Evolutionary conservation across 2,797 vertebrate species (phyloP).

Genomic region (Eulemur rubriventer): DNA sequence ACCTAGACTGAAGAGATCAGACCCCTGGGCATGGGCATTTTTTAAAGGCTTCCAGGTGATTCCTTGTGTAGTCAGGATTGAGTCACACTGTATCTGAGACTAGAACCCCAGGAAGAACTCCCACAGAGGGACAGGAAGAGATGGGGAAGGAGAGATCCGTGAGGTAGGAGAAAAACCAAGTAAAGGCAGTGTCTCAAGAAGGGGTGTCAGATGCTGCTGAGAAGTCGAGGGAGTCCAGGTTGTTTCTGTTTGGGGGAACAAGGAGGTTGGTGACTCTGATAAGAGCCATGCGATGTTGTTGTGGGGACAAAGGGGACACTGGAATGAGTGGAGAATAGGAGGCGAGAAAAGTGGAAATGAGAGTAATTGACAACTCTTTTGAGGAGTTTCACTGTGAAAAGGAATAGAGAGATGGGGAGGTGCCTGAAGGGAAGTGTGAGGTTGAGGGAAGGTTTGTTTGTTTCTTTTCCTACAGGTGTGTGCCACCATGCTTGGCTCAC

Average conservation of each 20-base stretch:
- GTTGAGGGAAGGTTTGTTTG: background rate
- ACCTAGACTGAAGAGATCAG: background rate
- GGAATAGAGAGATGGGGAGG: conserved; percentile 30
- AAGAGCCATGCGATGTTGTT: background rate
- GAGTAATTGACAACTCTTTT: conserved; percentile 51
- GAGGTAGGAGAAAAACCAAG: background rate
- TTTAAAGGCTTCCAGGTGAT: background rate
- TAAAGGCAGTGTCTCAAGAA: background rate
- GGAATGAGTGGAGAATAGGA: background rate
- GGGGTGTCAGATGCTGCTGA: background rate
- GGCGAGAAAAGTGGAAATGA: conserved; percentile 63
- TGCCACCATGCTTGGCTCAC: background rate
- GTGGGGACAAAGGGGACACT: background rate
- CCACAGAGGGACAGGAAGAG: background rate
- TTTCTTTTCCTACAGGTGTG: background rate
- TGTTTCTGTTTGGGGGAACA: background rate
- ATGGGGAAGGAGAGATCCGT: background rate
- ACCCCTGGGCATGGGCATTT: background rate
- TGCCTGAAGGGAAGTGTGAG: background rate
- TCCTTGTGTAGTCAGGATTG: background rate
- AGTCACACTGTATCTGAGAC: background rate
- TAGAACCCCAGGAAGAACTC: background rate
- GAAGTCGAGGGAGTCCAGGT: background rate
- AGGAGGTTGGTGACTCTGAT: background rate
- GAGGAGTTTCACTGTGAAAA: conserved; percentile 37